Evolutionary conservation across 2,888 invertebrate genomes (phyloP).

Genomic region (Stegana nigrithorax): DNA sequence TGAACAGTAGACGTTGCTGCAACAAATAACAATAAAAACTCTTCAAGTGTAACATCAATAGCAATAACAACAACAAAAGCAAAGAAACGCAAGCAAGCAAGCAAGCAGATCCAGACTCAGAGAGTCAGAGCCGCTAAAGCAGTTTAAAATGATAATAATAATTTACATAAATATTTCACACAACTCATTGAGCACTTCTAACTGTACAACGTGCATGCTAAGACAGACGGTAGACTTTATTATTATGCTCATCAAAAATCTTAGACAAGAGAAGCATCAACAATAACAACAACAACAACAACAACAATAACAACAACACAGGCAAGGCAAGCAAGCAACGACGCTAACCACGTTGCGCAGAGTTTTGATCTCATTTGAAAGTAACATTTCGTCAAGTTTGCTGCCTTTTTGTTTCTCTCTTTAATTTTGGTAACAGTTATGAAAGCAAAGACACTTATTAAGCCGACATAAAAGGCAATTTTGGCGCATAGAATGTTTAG

Average conservation of each 20-base stretch:
- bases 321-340: conserved; percentile 44
- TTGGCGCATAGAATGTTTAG: conserved; percentile 39
- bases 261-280: conserved; percentile 46
- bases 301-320: conserved; percentile 20
- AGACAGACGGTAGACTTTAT: too few species aligned
- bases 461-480: conserved; percentile 21
- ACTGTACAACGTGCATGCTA: conserved; percentile 38
- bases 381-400: conserved; percentile 44
- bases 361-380: conserved; percentile 55
- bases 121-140: too few species aligned
- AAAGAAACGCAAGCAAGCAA: neutral
- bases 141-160: conserved; percentile 42
- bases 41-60: too few species aligned
- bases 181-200: conserved; percentile 54
- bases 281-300: conserved; percentile 27
- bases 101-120: too few species aligned
- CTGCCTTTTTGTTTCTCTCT: conserved; percentile 39
- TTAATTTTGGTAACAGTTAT: conserved; percentile 39
- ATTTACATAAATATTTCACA: conserved; percentile 60
- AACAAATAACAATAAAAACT: neutral
- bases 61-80: too few species aligned
- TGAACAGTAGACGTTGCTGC: neutral
- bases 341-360: conserved; percentile 50
- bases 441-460: conserved; percentile 13
- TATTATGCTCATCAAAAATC: conserved; percentile 33